A percentile compares a stretch with the other conserved stretches of the same genome.
Conservation (phyloP, 2,888 invertebrate genomes). For the Scaptomyza polygonia region DNA sequence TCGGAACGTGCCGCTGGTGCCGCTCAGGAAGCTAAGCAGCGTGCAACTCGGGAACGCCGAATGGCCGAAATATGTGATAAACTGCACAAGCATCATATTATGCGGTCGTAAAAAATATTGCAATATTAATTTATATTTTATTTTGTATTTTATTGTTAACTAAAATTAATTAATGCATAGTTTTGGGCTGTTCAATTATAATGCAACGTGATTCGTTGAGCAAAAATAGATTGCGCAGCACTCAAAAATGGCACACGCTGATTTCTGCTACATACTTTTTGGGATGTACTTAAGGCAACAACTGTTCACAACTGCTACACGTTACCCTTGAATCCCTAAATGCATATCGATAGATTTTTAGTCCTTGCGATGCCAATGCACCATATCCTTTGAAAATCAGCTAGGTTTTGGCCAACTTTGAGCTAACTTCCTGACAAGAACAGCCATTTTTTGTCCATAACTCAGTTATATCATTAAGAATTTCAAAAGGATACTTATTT, state of each 20-base stretch:
- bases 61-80: slow-evolving; percentile 32
- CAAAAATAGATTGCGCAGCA: background rate
- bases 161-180: background rate
- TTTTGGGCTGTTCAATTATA: fast-evolving
- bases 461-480: too few relatives aligned
- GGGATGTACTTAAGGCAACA: background rate
- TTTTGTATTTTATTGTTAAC: background rate
- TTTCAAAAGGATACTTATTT: too few relatives aligned
- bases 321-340: too few relatives aligned
- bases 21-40: slow-evolving; percentile 87
- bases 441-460: too few relatives aligned
- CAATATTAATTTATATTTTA: background rate
- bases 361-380: too few relatives aligned
- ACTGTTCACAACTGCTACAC: too few relatives aligned
- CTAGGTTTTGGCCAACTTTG: too few relatives aligned
- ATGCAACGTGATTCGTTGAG: background rate
- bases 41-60: slow-evolving; percentile 53
- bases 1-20: slow-evolving; percentile 88
- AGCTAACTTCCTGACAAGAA: too few relatives aligned
- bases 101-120: background rate
- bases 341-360: too few relatives aligned
- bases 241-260: fast-evolving
- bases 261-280: background rate
- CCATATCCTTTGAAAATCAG: too few relatives aligned
- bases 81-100: slow-evolving; percentile 10